Percentiles rank a stretch among this genome's conserved stretches.
These are phyloP conservation scores for Phorcus lineatus DNA, from an alignment of 2,888 invertebrate genomes.

Conservation along the genomic window DNA sequence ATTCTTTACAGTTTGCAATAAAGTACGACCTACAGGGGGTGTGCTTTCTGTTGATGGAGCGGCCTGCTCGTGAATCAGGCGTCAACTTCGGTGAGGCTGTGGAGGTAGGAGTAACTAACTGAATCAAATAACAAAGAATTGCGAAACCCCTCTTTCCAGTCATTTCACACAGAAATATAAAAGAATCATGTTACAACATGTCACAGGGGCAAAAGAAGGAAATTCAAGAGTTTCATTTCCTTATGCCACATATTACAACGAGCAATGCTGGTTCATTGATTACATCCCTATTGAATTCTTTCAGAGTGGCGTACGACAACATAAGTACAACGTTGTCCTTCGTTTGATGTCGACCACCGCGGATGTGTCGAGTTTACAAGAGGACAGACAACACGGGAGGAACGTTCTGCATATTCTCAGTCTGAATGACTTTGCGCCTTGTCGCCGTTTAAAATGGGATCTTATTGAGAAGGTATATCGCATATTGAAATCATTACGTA, in stretches of 20 bases:
- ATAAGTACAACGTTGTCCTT: constrained; percentile 71
- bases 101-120: constrained; percentile 19
- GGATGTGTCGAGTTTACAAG: constrained; percentile 45
- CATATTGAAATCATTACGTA: too few relatives aligned
- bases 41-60: constrained; percentile 37
- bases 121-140: too few relatives aligned
- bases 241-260: too few relatives aligned
- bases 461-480: too few relatives aligned
- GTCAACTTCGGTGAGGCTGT: constrained; percentile 34
- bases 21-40: constrained; percentile 35
- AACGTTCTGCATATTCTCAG: constrained; percentile 72
- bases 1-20: constrained; percentile 33
- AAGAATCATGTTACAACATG: too few relatives aligned
- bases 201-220: too few relatives aligned
- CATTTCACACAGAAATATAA: too few relatives aligned
- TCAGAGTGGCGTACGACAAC: constrained; percentile 72
- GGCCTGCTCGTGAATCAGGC: constrained; percentile 32
- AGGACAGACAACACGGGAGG: constrained; percentile 50
- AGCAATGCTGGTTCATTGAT: too few relatives aligned
- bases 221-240: too few relatives aligned
- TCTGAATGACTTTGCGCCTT: neutral
- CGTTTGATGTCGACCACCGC: constrained; percentile 67
- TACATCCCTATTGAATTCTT: too few relatives aligned
- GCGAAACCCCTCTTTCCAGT: too few relatives aligned
- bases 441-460: too few relatives aligned